These are phyloP conservation scores for Theretra japonica DNA, from an alignment of 2,888 invertebrate species.

Conservation along the genomic window DNA sequence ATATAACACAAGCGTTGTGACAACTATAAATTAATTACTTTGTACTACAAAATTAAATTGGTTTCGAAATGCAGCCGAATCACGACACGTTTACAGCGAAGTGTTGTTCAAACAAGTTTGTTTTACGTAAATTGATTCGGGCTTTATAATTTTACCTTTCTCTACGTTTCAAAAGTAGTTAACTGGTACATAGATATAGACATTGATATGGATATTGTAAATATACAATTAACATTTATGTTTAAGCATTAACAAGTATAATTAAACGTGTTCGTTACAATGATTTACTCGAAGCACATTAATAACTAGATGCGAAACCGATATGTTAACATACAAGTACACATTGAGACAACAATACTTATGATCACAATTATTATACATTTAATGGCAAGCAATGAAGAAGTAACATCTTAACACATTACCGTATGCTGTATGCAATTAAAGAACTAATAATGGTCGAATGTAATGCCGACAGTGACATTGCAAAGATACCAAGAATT, in stretches of 20 bases:
- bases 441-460: not conserved
- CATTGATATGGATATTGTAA: conserved; percentile 2
- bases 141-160: conserved; percentile 35
- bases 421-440: not conserved
- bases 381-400: conserved; percentile 10
- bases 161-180: conserved; percentile 38
- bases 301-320: not conserved
- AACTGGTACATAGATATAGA: conserved; percentile 5
- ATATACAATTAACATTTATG: not conserved
- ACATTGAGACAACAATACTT: not conserved
- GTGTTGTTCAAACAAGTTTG: conserved; percentile 24
- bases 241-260: not conserved
- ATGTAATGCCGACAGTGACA: not conserved
- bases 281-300: not conserved
- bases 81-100: conserved; percentile 32
- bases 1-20: conserved; percentile 64
- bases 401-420: not conserved
- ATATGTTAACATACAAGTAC: not conserved
- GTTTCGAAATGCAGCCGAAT: conserved; percentile 49
- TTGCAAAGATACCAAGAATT: not conserved
- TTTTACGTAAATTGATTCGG: conserved; percentile 23
- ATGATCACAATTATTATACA: not conserved
- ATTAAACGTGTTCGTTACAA: not conserved
- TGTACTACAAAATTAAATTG: conserved; percentile 63
- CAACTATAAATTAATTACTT: conserved; percentile 60